phyloP scores from a whole-genome alignment of 2,113 vertebrate genomes.

The Pygoscelis adeliae region DNA sequence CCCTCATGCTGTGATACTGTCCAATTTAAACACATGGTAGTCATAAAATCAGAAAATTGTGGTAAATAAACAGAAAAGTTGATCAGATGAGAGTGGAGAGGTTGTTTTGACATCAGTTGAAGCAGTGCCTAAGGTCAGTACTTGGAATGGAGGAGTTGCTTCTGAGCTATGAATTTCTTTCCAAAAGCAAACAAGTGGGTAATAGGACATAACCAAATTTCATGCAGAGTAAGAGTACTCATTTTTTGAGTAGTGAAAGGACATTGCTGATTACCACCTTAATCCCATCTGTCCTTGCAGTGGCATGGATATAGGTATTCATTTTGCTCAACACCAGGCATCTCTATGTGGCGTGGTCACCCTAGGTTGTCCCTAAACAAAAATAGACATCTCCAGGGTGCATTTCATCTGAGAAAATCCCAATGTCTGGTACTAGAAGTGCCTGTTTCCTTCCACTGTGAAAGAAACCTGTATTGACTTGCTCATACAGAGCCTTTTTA shows the following conservation, averaged over 20 bases:
- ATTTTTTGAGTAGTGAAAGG: not conserved
- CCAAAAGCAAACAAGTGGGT: not conserved
- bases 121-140: not conserved
- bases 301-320: rapidly evolving
- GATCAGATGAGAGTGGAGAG: not conserved
- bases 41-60: not conserved
- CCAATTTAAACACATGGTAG: not conserved
- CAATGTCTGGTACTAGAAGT: not conserved
- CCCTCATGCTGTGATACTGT: not conserved
- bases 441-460: not conserved
- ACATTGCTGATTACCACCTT: not conserved
- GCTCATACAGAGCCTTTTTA: not conserved
- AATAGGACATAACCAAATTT: not conserved
- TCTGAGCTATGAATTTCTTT: not conserved
- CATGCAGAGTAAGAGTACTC: not conserved
- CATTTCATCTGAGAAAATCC: not conserved
- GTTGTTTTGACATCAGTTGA: not conserved
- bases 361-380: not conserved
- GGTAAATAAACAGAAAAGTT: not conserved
- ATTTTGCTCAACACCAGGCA: not conserved
- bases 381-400: not conserved
- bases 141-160: not conserved
- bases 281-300: not conserved
- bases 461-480: not conserved
- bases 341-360: not conserved